These are phyloP conservation scores for Malaclemys terrapin DNA, from an alignment of 2,113 vertebrate species.

Conservation along the genomic window DNA sequence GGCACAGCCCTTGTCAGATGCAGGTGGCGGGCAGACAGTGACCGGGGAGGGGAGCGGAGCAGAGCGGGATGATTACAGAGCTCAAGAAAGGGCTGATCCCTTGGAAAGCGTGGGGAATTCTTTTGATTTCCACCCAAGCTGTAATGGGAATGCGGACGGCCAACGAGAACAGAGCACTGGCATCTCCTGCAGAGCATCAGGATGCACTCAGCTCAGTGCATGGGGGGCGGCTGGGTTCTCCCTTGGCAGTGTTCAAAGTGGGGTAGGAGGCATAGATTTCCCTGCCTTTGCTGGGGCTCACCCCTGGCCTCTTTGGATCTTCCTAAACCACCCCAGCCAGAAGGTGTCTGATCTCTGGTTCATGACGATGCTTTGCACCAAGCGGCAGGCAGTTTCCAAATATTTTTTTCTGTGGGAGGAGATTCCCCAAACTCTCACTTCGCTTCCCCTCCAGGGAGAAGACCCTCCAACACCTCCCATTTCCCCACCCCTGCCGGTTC, in stretches of 20 bases:
- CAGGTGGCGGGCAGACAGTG: not conserved
- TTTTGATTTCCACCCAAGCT: not conserved
- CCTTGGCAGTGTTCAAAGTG: not conserved
- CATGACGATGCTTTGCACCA: not conserved
- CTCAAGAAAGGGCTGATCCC: not conserved
- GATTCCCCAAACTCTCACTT: not conserved
- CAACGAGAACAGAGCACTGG: not conserved
- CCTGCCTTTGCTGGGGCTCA: not conserved
- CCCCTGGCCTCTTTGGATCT: not conserved
- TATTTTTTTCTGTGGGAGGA: not conserved
- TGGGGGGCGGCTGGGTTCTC: not conserved
- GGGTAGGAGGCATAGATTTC: not conserved
- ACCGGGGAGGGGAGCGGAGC: not conserved
- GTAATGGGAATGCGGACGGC: not conserved
- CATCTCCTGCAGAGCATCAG: not conserved
- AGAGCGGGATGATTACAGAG: not conserved
- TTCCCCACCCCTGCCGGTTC: not conserved
- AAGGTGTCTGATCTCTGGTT: not conserved
- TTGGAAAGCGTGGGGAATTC: not conserved
- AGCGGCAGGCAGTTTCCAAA: not conserved
- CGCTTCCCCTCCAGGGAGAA: not conserved
- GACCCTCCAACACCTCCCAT: not conserved
- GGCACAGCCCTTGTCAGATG: not conserved
- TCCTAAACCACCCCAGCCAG: not conserved
- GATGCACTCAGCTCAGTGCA: not conserved